Conservation (phyloP, 2,888 invertebrate species). For the Cataglyphis altisquamis region DNA sequence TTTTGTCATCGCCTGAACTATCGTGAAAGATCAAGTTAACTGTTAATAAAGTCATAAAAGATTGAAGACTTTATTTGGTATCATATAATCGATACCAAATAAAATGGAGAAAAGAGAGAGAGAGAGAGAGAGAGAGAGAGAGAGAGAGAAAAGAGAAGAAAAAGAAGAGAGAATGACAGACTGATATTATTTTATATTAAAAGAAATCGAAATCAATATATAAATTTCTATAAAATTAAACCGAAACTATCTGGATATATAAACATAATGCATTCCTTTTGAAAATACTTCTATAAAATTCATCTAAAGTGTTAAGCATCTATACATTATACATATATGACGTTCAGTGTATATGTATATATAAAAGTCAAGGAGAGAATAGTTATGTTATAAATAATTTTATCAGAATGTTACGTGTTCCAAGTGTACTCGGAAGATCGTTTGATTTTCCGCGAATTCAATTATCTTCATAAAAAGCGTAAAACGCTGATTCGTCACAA, state of each 20-base stretch:
- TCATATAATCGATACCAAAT: neutral
- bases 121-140: neutral
- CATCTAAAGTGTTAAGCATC: neutral
- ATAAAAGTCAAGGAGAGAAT: neutral
- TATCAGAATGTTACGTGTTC: conserved; percentile 24
- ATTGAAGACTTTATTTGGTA: neutral
- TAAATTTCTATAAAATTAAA: conserved; percentile 14
- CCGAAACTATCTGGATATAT: neutral
- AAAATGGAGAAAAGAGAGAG: neutral
- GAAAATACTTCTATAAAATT: neutral
- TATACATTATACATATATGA: neutral
- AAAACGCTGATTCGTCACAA: neutral
- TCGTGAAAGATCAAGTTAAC: neutral
- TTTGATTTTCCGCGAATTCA: neutral
- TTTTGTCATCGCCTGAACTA: conserved; percentile 19
- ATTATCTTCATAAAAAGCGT: neutral
- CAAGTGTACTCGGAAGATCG: conserved; percentile 10
- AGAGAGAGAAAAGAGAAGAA: neutral
- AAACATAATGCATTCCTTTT: neutral
- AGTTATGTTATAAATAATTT: neutral
- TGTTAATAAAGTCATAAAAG: neutral
- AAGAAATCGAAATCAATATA: neutral
- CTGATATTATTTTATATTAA: neutral
- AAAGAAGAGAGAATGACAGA: neutral
- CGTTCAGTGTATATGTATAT: conserved; percentile 1